These are phyloP conservation scores for Macaria liturata DNA, from an alignment of 2,888 invertebrate genomes.

Conservation along the genomic window DNA sequence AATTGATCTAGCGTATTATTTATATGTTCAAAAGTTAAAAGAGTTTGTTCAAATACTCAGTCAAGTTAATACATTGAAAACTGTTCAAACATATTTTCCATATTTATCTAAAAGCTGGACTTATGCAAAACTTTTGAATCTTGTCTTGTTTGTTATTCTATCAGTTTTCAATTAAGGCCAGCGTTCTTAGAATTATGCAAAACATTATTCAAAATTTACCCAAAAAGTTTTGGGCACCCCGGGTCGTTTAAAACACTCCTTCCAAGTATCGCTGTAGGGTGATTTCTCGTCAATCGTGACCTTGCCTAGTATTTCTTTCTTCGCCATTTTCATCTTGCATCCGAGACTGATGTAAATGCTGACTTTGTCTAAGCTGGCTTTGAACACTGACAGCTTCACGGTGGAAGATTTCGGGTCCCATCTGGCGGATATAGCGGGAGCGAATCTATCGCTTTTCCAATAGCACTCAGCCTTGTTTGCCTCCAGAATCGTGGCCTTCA, in stretches of 20 bases:
- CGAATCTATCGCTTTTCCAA: slow-evolving; percentile 90
- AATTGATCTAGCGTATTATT: not conserved
- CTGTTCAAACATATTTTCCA: too few species aligned
- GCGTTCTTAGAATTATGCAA: too few species aligned
- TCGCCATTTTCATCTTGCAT: slow-evolving; percentile 86
- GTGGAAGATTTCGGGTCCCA: slow-evolving; percentile 87
- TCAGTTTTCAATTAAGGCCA: too few species aligned
- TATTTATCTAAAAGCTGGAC: too few species aligned
- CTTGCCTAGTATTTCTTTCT: slow-evolving; percentile 87
- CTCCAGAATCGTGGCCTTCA: slow-evolving; percentile 90
- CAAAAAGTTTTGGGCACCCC: slow-evolving; percentile 83
- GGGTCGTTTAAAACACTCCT: slow-evolving; percentile 81
- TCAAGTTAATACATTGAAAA: not conserved
- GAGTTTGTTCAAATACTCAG: not conserved
- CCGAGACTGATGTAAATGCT: slow-evolving; percentile 86
- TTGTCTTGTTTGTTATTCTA: too few species aligned
- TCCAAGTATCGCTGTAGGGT: slow-evolving; percentile 83
- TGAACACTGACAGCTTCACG: slow-evolving; percentile 85
- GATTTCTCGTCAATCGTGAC: slow-evolving; percentile 86
- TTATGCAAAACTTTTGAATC: too few species aligned
- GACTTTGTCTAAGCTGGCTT: slow-evolving; percentile 84
- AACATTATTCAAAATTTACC: slow-evolving; percentile 80
- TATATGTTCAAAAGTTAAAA: too few species aligned
- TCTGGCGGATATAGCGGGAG: slow-evolving; percentile 89
- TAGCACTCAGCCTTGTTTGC: slow-evolving; percentile 83